phyloP scores from a whole-genome alignment of 2,888 invertebrate species.

The Chouioia cunea region DNA sequence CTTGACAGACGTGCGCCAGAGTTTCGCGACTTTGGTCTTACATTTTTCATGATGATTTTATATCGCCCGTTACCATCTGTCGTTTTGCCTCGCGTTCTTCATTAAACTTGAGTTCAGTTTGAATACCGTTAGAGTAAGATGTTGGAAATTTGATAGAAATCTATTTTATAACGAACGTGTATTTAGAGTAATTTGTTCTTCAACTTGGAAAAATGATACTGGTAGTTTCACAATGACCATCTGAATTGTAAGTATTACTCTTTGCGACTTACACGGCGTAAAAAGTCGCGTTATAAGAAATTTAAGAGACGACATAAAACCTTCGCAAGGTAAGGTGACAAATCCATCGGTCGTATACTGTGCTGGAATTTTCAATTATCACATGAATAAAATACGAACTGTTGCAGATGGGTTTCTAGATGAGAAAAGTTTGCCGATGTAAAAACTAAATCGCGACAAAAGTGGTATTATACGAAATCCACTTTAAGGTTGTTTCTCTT shows the following conservation, averaged over 20 bases:
- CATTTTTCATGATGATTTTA: background rate
- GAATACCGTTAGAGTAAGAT: constrained; percentile 12
- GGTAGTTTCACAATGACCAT: no score
- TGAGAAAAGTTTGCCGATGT: constrained; percentile 30
- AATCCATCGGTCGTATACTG: constrained; percentile 63
- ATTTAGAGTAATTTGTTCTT: no score
- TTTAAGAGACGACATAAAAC: constrained; percentile 59
- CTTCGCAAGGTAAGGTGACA: constrained; percentile 58
- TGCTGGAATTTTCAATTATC: constrained; percentile 63
- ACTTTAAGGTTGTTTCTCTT: constrained; percentile 54
- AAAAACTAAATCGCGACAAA: no score
- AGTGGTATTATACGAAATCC: constrained; percentile 51
- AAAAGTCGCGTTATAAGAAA: constrained; percentile 47
- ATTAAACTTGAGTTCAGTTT: constrained; percentile 8
- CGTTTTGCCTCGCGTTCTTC: constrained; percentile 20
- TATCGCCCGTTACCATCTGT: constrained; percentile 1
- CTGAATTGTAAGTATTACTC: no score
- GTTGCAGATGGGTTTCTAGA: constrained; percentile 35
- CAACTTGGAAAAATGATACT: no score
- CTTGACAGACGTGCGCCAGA: no score
- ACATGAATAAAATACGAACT: constrained; percentile 61
- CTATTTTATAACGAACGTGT: no score
- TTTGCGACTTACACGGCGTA: background rate
- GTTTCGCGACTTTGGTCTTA: constrained; percentile 23
- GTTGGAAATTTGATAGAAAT: background rate